Evolutionary conservation across 2,797 vertebrate species (phyloP).

Genomic region (Salmo trutta): DNA sequence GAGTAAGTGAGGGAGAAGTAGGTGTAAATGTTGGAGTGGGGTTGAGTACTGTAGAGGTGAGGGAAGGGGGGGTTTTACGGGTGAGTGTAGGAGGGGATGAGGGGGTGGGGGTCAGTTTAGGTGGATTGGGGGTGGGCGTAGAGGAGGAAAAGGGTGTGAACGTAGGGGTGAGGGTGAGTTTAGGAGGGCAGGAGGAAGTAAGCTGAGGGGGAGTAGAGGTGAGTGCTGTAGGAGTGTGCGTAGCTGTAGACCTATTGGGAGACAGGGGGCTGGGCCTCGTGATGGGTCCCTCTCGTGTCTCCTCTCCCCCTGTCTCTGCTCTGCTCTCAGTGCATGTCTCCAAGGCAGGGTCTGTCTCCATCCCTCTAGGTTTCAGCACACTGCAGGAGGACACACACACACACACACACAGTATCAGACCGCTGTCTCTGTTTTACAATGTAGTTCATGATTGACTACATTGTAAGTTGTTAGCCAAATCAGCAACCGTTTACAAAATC

Average conservation of each 20-base stretch:
- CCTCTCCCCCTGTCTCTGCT: slow-evolving; percentile 24
- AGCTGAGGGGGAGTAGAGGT: background rate
- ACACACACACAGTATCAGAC: background rate
- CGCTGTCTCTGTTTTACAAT: background rate
- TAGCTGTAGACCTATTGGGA: background rate
- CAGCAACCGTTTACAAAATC: background rate
- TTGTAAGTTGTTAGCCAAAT: background rate
- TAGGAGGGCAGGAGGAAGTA: slow-evolving; percentile 58
- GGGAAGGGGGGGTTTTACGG: slow-evolving; percentile 58
- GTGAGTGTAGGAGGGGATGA: slow-evolving; percentile 61
- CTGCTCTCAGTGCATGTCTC: slow-evolving; percentile 51
- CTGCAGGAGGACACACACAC: slow-evolving; percentile 24
- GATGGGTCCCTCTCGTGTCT: slow-evolving; percentile 36
- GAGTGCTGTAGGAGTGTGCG: background rate
- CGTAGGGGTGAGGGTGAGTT: slow-evolving; percentile 68
- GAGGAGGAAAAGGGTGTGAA: slow-evolving; percentile 64
- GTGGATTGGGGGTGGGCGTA: slow-evolving; percentile 62
- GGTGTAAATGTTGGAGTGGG: slow-evolving; percentile 58
- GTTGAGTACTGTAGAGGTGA: slow-evolving; percentile 34
- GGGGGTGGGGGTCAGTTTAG: slow-evolving; percentile 9
- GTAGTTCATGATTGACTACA: background rate
- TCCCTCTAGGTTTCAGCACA: slow-evolving; percentile 42
- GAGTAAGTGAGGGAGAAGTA: slow-evolving; percentile 66
- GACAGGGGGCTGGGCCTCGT: slow-evolving; percentile 15
- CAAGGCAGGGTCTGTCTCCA: slow-evolving; percentile 60